Conservation (phyloP, 1,140 invertebrate species). For the Platyscapa corneri region DNA sequence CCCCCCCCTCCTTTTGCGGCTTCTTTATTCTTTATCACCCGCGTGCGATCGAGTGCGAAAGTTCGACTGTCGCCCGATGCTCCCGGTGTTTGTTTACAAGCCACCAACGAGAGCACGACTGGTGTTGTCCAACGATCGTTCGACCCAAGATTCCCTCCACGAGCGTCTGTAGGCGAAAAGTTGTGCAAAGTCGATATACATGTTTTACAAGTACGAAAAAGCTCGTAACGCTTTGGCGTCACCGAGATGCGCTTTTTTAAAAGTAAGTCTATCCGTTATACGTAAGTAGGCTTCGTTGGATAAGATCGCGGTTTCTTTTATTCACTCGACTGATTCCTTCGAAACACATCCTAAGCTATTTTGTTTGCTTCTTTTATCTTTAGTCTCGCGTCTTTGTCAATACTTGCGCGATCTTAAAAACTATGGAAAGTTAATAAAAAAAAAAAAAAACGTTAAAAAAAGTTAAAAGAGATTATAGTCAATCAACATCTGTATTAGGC, state of each 20-base stretch:
- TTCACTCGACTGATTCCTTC: constrained; percentile 45
- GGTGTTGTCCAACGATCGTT: too few species aligned
- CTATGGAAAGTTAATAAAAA: constrained; percentile 33
- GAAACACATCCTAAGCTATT: constrained; percentile 43
- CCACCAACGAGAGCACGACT: too few species aligned
- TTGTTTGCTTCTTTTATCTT: constrained; percentile 32
- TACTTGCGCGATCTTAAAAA: constrained; percentile 47
- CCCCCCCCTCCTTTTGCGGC: too few species aligned
- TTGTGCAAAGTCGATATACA: constrained; percentile 41
- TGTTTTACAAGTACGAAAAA: constrained; percentile 48
- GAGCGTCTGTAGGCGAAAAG: background rate
- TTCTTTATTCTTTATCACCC: too few species aligned
- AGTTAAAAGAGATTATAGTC: constrained; percentile 40
- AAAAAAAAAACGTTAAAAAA: too few species aligned
- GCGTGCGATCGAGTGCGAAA: too few species aligned
- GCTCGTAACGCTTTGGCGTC: constrained; percentile 42
- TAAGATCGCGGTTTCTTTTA: constrained; percentile 43
- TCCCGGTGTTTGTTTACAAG: too few species aligned
- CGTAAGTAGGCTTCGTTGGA: constrained; percentile 48
- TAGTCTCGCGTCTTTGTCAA: constrained; percentile 38
- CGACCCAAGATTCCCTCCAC: constrained; percentile 18
- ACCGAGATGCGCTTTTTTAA: constrained; percentile 2
- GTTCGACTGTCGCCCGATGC: too few species aligned
- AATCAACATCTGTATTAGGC: constrained; percentile 33
- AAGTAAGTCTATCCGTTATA: constrained; percentile 22